Evolutionary conservation across 1,140 invertebrate genomes (phyloP).

Genomic region (Marisa cornuarietis): DNA sequence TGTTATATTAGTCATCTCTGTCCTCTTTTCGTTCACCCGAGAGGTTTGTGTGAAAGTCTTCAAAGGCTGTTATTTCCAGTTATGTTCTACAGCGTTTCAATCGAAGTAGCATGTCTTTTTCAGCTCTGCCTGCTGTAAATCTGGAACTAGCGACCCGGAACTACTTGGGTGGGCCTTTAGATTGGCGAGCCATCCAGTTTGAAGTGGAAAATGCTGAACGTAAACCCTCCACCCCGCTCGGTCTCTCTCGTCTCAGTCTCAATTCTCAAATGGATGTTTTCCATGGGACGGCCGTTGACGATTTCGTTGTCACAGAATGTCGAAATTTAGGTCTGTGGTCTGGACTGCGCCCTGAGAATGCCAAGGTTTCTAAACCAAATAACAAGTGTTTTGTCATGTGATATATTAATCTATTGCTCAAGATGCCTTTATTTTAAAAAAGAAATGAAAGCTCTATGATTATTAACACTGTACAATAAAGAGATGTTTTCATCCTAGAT

Average conservation of each 20-base stretch:
- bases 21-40: too few species aligned
- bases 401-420: background rate
- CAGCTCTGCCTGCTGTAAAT: constrained; percentile 58
- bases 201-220: constrained; percentile 47
- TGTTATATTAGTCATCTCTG: background rate
- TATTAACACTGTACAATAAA: too few species aligned
- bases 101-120: constrained; percentile 13
- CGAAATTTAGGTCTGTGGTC: constrained; percentile 55
- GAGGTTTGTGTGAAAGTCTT: too few species aligned
- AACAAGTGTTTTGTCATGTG: constrained; percentile 52
- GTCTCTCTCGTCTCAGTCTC: constrained; percentile 44
- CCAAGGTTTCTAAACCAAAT: constrained; percentile 32
- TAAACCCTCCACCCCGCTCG: constrained; percentile 43
- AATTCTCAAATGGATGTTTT: constrained; percentile 46
- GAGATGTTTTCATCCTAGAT: too few species aligned
- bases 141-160: constrained; percentile 60
- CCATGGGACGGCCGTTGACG: constrained; percentile 55
- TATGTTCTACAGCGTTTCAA: too few species aligned
- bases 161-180: constrained; percentile 58
- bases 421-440: too few species aligned
- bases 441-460: too few species aligned
- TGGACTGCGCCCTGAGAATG: constrained; percentile 50
- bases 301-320: constrained; percentile 58
- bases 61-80: too few species aligned
- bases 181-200: constrained; percentile 40